Conservation (phyloP, 2,113 vertebrate species). For the Channa argus region DNA sequence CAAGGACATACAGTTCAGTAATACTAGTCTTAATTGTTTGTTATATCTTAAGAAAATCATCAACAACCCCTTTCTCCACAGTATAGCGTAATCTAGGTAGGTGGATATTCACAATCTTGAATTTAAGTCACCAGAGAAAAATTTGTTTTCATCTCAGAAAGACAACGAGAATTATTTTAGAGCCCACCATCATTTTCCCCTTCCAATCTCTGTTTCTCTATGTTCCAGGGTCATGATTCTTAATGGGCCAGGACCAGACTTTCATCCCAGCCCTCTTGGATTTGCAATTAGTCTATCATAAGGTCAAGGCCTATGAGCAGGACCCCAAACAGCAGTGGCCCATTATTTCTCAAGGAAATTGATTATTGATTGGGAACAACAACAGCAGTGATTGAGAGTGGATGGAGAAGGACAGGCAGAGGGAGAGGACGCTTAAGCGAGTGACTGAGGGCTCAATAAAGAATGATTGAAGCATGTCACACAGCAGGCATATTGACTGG, state of each 20-base stretch:
- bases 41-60: neutral
- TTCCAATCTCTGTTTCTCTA: conserved; percentile 11
- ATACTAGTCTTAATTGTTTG: neutral
- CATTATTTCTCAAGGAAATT: conserved; percentile 72
- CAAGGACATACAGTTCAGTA: neutral
- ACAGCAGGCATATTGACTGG: conserved; percentile 35
- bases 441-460: conserved; percentile 58
- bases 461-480: conserved; percentile 71
- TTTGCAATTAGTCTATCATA: conserved; percentile 59
- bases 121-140: neutral
- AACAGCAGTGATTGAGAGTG: conserved; percentile 66
- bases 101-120: neutral
- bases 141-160: neutral
- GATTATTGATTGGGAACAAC: conserved; percentile 77
- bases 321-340: conserved; percentile 47
- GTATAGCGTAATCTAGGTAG: neutral
- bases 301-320: conserved; percentile 58
- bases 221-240: conserved; percentile 56
- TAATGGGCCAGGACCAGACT: conserved; percentile 48
- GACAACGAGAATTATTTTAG: conserved; percentile 2
- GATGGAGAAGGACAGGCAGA: conserved; percentile 23
- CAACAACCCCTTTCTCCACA: neutral
- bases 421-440: conserved; percentile 11
- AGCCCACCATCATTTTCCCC: conserved; percentile 3
- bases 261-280: conserved; percentile 54